phyloP scores from a whole-genome alignment of 2,797 vertebrate species.

The Nasua narica region DNA sequence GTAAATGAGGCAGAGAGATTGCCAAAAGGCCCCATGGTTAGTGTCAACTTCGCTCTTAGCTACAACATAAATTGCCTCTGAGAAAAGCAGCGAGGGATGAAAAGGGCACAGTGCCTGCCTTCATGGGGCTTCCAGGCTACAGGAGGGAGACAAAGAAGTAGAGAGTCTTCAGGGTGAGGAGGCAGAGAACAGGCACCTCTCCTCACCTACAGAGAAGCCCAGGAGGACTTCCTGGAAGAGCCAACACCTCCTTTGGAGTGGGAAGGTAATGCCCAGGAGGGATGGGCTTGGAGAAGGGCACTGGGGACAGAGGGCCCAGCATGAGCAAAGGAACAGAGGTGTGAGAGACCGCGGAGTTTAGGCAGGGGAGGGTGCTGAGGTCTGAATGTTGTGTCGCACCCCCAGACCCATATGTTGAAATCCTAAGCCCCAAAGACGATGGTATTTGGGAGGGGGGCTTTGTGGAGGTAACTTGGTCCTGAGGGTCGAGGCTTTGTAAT shows the following conservation, averaged over 20 bases:
- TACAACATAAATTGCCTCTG: background rate
- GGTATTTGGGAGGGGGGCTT: background rate
- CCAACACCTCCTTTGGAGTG: background rate
- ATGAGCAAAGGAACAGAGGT: background rate
- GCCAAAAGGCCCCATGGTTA: background rate
- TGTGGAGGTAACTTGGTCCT: background rate
- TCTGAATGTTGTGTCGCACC: background rate
- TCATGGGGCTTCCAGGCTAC: background rate
- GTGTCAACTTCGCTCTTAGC: background rate
- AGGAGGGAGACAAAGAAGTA: background rate
- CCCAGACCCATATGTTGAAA: background rate
- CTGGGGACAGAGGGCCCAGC: background rate
- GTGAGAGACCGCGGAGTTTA: background rate
- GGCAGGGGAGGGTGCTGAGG: background rate
- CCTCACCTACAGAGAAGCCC: background rate
- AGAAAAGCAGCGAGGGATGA: background rate
- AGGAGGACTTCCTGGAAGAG: background rate
- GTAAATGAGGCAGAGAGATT: background rate
- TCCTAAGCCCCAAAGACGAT: background rate
- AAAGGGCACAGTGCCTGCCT: background rate
- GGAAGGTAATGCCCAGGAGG: background rate
- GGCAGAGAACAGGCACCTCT: background rate
- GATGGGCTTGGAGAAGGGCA: background rate
- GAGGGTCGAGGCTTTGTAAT: background rate
- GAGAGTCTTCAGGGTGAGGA: rapidly evolving